phyloP scores from a whole-genome alignment of 1,140 invertebrate genomes.

The Platorchestia sp. region DNA sequence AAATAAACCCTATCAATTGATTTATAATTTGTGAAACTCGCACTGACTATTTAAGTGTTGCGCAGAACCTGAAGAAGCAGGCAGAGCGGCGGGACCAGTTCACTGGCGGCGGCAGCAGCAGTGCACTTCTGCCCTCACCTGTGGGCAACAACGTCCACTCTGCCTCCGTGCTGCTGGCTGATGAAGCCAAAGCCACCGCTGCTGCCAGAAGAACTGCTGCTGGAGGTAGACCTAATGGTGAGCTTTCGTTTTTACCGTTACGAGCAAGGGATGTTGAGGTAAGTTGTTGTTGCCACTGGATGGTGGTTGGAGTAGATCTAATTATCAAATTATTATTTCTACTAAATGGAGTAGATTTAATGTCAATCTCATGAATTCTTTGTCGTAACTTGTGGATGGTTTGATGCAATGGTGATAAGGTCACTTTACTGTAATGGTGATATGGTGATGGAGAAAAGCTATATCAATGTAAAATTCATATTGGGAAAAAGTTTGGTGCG shows the following conservation, averaged over 20 bases:
- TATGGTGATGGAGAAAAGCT: no score
- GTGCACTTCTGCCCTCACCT: conserved; percentile 79
- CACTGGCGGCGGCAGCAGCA: conserved; percentile 79
- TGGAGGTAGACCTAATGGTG: conserved; percentile 65
- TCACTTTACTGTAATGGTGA: no score
- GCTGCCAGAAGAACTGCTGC: conserved; percentile 64
- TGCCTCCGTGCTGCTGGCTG: conserved; percentile 75
- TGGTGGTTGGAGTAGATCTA: no score
- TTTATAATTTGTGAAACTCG: neutral
- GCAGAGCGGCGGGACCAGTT: conserved; percentile 94
- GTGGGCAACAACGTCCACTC: conserved; percentile 76
- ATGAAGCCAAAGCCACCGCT: conserved; percentile 70
- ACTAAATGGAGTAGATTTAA: no score
- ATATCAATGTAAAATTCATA: no score
- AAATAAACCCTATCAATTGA: neutral
- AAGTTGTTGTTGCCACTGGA: no score
- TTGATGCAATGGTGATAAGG: no score
- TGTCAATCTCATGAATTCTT: no score
- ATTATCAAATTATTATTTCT: no score
- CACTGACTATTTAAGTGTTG: neutral
- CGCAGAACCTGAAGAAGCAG: conserved; percentile 94
- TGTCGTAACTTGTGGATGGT: no score
- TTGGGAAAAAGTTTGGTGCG: no score
- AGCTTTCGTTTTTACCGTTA: neutral
- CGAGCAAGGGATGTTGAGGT: neutral